Evolutionary conservation across 2,888 invertebrate genomes (phyloP), one percentile per base, ranked within the genome.

Genomic region (Stramonita haemastoma): DNA sequence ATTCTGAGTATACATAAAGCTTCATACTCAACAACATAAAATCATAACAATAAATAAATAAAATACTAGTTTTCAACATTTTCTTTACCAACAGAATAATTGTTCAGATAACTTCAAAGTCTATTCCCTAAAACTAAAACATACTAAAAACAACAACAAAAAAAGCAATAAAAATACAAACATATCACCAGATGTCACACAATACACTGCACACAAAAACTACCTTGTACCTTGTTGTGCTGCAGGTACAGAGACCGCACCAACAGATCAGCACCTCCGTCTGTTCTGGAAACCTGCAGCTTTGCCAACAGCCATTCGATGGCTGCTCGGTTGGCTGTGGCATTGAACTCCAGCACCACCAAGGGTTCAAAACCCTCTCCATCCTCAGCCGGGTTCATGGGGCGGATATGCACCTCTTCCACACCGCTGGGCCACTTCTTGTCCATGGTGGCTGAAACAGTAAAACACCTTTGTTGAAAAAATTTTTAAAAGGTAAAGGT

Each of bases 231-330:
- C 93, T 94, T 90, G 86, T 92, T 94, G 87, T 94, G 93, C 87
- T 94, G 92, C 92, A 93, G 92, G 57, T 93, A 93, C 88, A 94
- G 93, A 11, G 94, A 91, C 13, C 91, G 92, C 0, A 94, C 94
- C 22, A 91, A 90, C 86, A 95, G 92, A 19, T 95, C 95, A 0
- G 94, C 95, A 17, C 95, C 95, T 46, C 93, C 94, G 0, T 93
- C 90, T 1, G 90, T 81, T 46, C 91, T 91, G 1, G 93, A 91
- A 11, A 93, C 93, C 89, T 94, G 94, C 17, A 95, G 90, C 88
- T 94, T 94, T 0, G 93, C 90, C 46, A 94, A 92, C 89, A 95
- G 88, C 95, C 95, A 95, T 86, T 95, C 93, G 57, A 94, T 92
- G 26, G 95, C 94, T 26, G 93, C 94, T 70, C 91, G 93, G 15